Conservation (phyloP, 2,797 vertebrate genomes). For the Sebastes aleutianus region DNA sequence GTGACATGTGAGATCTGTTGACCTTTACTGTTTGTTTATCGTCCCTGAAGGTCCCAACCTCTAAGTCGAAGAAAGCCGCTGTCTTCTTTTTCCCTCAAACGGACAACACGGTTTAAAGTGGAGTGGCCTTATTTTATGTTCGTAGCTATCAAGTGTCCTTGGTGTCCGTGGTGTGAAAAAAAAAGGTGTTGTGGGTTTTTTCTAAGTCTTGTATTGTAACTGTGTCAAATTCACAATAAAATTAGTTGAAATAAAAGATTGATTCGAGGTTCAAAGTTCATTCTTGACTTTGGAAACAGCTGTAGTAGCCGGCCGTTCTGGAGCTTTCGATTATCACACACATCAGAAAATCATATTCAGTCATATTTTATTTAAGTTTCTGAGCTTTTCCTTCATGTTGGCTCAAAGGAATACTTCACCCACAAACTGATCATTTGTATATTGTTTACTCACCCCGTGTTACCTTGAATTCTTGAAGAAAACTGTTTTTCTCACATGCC, state of each 20-base stretch:
- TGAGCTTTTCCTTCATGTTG: background rate
- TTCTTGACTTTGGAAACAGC: slow-evolving; percentile 13
- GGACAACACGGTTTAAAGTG: slow-evolving; percentile 52
- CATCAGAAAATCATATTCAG: background rate
- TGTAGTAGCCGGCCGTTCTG: background rate
- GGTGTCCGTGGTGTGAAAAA: background rate
- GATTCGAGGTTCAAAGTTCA: background rate
- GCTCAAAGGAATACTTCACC: background rate
- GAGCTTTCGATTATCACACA: background rate
- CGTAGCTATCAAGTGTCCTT: slow-evolving; percentile 52
- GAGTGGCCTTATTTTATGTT: slow-evolving; percentile 67
- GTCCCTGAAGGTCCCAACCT: slow-evolving; percentile 2
- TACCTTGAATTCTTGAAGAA: background rate
- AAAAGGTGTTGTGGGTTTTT: slow-evolving; percentile 23
- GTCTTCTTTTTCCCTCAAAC: slow-evolving; percentile 49
- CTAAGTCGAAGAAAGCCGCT: slow-evolving; percentile 19
- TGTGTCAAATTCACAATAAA: slow-evolving; percentile 60
- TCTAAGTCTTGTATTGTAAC: slow-evolving; percentile 38
- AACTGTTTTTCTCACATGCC: too few species aligned
- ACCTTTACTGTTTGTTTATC: background rate
- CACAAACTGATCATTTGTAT: background rate
- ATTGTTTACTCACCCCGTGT: background rate
- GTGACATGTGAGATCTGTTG: background rate
- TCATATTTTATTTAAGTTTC: background rate
- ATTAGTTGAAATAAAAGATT: background rate